Evolutionary conservation across 2,113 vertebrate species (phyloP).

Genomic region (Muscicapa adusta): DNA sequence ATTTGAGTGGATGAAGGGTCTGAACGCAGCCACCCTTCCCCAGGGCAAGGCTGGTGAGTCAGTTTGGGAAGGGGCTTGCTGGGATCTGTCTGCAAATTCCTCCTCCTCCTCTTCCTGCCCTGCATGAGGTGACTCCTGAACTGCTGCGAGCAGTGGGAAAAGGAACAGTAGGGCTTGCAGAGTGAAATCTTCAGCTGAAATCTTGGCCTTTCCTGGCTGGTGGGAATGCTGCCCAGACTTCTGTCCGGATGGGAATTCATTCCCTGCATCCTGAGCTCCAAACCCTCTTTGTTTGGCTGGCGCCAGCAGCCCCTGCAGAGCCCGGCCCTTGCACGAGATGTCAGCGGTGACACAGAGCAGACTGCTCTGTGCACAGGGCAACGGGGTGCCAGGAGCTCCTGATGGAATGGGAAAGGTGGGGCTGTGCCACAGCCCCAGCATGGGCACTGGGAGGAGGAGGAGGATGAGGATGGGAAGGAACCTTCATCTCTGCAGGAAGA

Average conservation of each 20-base stretch:
- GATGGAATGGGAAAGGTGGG: neutral
- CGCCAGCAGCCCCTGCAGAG: neutral
- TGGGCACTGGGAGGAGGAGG: neutral
- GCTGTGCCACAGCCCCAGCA: rapidly evolving
- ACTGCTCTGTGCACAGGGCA: neutral
- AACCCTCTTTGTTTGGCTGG: neutral
- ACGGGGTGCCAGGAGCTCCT: neutral
- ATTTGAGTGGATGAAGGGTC: neutral
- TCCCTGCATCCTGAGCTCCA: neutral
- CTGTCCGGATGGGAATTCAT: neutral
- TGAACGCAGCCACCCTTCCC: neutral
- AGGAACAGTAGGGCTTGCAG: neutral
- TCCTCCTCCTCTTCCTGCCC: neutral
- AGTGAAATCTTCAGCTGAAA: neutral
- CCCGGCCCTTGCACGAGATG: neutral
- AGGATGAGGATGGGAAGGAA: neutral
- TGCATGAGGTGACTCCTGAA: neutral
- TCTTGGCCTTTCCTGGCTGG: neutral
- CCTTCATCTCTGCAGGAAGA: neutral
- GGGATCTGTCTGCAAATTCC: neutral
- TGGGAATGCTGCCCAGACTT: neutral
- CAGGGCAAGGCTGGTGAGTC: neutral
- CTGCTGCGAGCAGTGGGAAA: neutral
- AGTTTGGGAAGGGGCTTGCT: neutral
- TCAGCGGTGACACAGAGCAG: neutral